Base-by-base conservation (phyloP, 1,140 invertebrate species). In the Notospermus geniculatus region DNA sequence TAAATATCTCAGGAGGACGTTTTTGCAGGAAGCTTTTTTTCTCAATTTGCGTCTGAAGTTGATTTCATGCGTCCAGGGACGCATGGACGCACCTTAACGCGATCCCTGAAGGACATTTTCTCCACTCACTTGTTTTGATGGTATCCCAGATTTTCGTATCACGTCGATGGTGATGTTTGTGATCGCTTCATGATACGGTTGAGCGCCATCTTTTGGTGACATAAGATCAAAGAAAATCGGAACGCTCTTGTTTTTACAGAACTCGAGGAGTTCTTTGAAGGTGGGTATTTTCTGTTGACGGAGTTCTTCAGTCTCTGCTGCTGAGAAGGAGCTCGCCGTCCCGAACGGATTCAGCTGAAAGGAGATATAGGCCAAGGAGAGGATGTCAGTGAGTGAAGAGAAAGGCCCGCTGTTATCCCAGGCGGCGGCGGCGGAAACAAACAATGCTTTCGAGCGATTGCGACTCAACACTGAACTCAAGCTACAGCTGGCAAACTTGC, bases 281-380 rank as follows among this genome's bases (percentile, higher is more conserved):
- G 68, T 66, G 0, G 74, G 72, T 30, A 78, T 60, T 32, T 59
- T 71, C 57, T 75, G 69, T 23, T 72, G 67, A 9, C 25, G 53
- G 39, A 68, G 69, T 15, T 59, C 5, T n/a, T 43, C 28, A 30
- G 52, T 68, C n/a, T 69, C 56, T 36, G 57, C 62, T 19, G 68
- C 62, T 7, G 69, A 66, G 11, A 77, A 43, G 43, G 59, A 53
- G 4, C 59, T 46, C 4, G 69, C 62, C n/a, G 62, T 71, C 7
- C 64, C 57, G 23, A 64, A 64, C 13, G 74, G 76, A 60, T 76
- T 66, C 30, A 54, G 30, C 76, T 78, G 61, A 2, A 67, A 71
- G 50, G 41, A 52, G 39, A 43, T 43, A 13, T 43, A 19, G 19
- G 19, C 13, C 52, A 23, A n/a, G n/a, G n/a, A n/a, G n/a, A n/a